Conservation (phyloP, 1,140 invertebrate species). For the Scaptomyza hsui region DNA sequence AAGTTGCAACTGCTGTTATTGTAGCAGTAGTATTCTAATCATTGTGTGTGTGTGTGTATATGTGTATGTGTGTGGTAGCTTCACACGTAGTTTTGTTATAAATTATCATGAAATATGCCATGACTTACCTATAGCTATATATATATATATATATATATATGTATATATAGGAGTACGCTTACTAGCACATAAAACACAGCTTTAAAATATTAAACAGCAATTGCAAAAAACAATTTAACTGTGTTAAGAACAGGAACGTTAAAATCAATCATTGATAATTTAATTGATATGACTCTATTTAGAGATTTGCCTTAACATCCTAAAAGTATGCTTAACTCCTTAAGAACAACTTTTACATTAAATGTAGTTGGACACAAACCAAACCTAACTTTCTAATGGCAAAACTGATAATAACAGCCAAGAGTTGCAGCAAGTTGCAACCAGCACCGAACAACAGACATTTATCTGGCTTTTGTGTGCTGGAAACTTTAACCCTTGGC, state of each 20-base stretch:
- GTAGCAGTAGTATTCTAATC: constrained; percentile 54
- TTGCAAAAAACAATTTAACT: neutral
- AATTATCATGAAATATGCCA: constrained; percentile 72
- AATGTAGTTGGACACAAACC: neutral
- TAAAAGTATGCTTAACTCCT: too few species aligned
- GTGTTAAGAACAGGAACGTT: too few species aligned
- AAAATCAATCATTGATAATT: too few species aligned
- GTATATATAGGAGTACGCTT: too few species aligned
- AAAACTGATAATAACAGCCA: constrained; percentile 38
- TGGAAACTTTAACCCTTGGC: constrained; percentile 57
- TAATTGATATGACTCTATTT: too few species aligned
- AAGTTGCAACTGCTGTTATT: constrained; percentile 67
- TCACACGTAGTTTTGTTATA: constrained; percentile 69
- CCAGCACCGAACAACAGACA: constrained; percentile 38
- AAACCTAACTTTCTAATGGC: neutral
- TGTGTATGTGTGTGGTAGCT: constrained; percentile 42
- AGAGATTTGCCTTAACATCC: too few species aligned
- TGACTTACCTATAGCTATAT: neutral
- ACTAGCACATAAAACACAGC: neutral
- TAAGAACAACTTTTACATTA: neutral
- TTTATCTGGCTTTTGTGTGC: constrained; percentile 45
- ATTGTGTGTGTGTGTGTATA: too few species aligned
- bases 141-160: too few species aligned
- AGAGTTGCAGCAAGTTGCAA: constrained; percentile 22
- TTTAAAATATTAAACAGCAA: constrained; percentile 10